Evolutionary conservation across 2,113 vertebrate genomes (phyloP).

Genomic region (Lamprotornis superbus): DNA sequence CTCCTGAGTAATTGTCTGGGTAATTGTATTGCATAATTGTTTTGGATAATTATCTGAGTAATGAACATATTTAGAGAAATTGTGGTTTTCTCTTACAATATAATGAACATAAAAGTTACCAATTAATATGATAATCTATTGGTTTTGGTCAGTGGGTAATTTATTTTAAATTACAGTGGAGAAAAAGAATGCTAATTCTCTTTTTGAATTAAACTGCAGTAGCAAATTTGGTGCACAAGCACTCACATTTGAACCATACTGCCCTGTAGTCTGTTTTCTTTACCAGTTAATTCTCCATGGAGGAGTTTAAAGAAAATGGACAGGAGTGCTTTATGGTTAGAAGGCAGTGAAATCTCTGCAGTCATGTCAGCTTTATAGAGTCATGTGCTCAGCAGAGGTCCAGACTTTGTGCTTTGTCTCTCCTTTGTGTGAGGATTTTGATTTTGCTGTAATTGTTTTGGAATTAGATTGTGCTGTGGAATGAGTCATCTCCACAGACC

Average conservation of each 20-base stretch:
- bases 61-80: slow-evolving; percentile 34
- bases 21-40: slow-evolving; percentile 37
- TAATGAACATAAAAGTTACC: slow-evolving; percentile 23
- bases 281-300: neutral
- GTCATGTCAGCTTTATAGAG: slow-evolving; percentile 4
- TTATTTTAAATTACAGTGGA: slow-evolving; percentile 21
- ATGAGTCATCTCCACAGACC: slow-evolving; percentile 54
- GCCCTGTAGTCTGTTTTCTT: neutral
- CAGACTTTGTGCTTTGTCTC: neutral
- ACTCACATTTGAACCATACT: neutral
- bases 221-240: neutral
- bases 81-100: slow-evolving; percentile 5
- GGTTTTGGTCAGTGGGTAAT: slow-evolving; percentile 39
- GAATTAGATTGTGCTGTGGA: slow-evolving; percentile 51
- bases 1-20: slow-evolving; percentile 5
- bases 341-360: neutral
- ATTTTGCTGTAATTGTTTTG: slow-evolving; percentile 55
- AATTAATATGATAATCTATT: slow-evolving; percentile 52
- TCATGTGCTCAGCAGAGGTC: slow-evolving; percentile 14
- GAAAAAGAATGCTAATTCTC: slow-evolving; percentile 4
- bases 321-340: neutral
- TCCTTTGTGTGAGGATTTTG: slow-evolving; percentile 31
- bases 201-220: neutral
- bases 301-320: neutral
- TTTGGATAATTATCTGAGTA: slow-evolving; percentile 36